Percentiles rank a stretch among this genome's conserved stretches.
phyloP scores from a whole-genome alignment of 2,113 vertebrate genomes.

The Atlantisia rogersi region DNA sequence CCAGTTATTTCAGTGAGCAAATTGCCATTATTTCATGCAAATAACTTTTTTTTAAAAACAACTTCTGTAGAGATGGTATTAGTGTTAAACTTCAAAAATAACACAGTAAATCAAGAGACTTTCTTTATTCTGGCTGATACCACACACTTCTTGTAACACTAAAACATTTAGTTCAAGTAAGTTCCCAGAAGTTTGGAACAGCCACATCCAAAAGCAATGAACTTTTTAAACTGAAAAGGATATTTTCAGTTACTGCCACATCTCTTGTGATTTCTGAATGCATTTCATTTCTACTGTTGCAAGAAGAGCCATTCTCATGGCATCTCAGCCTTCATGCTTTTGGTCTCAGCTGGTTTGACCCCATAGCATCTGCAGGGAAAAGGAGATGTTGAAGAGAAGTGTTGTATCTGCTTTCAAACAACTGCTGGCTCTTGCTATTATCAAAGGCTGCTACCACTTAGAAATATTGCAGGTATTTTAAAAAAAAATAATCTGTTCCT shows the following conservation, averaged over 20 bases:
- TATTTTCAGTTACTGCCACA: background rate
- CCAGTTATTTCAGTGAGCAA: background rate
- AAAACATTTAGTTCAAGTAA: background rate
- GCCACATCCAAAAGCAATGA: background rate
- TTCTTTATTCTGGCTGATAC: background rate
- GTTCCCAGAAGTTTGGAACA: background rate
- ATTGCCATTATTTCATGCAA: background rate
- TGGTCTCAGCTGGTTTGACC: slow-evolving; percentile 12
- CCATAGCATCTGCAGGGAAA: background rate
- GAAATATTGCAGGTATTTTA: background rate
- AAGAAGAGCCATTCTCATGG: background rate
- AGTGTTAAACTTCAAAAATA: background rate
- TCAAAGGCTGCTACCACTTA: background rate
- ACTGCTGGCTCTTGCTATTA: background rate
- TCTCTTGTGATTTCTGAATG: slow-evolving; percentile 27
- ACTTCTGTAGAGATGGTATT: background rate
- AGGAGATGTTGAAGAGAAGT: background rate
- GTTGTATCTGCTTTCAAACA: background rate
- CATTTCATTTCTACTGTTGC: background rate
- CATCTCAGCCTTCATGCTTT: background rate
- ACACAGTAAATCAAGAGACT: background rate
- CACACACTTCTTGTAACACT: background rate
- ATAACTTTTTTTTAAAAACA: background rate
- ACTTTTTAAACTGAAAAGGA: slow-evolving; percentile 28
- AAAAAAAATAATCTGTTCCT: background rate